Evolutionary conservation across 2,113 vertebrate genomes (phyloP).

Genomic region (Chaetodon trifascialis): DNA sequence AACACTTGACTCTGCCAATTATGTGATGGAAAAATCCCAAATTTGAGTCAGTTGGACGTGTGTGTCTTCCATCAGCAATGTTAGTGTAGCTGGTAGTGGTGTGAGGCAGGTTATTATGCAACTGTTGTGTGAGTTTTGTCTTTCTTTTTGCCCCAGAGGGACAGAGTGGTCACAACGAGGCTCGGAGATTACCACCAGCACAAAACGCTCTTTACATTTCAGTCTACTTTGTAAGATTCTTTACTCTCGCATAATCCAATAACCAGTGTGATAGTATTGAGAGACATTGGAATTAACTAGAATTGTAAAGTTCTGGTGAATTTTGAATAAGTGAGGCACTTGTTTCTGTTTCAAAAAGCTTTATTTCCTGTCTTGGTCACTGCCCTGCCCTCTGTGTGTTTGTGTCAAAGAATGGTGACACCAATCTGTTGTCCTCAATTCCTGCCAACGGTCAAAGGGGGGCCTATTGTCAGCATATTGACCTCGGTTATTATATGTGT

Average conservation of each 20-base stretch:
- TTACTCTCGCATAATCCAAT: not conserved
- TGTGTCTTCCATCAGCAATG: constrained; percentile 25
- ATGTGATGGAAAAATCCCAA: constrained; percentile 31
- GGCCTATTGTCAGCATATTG: constrained; percentile 52
- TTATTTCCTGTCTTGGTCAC: constrained; percentile 18
- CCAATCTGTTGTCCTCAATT: constrained; percentile 48
- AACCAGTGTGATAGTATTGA: no score
- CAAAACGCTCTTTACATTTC: not conserved
- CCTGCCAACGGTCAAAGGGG: constrained; percentile 7
- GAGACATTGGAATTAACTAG: not conserved
- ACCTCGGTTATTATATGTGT: constrained; percentile 36
- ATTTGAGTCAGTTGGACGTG: constrained; percentile 15
- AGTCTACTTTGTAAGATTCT: not conserved
- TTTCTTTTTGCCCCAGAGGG: constrained; percentile 16
- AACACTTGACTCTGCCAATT: not conserved
- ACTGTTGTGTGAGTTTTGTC: constrained; percentile 16
- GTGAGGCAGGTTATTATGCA: constrained; percentile 2
- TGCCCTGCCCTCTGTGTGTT: constrained; percentile 27
- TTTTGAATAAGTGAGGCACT: not conserved
- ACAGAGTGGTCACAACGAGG: not conserved
- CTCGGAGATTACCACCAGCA: not conserved
- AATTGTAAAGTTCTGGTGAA: not conserved
- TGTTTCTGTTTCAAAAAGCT: not conserved
- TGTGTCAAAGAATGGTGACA: constrained; percentile 7
- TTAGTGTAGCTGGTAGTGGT: constrained; percentile 3